Base-by-base conservation (phyloP, 2,113 vertebrate genomes). In the Phycodurus eques region DNA sequence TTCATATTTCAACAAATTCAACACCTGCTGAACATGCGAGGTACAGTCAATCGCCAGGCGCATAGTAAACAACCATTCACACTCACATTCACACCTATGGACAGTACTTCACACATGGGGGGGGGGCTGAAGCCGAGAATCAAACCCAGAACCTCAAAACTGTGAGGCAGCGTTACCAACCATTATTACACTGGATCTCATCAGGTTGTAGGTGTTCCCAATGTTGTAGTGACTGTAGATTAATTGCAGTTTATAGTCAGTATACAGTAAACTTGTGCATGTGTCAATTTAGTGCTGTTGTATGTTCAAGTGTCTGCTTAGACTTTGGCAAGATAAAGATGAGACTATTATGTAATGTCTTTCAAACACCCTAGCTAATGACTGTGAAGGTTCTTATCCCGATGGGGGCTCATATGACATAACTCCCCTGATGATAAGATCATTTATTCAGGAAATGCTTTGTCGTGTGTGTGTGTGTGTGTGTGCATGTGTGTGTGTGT, bases 381-480 rank as follows among this genome's bases (percentile, higher is more conserved):
- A 67, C 56, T 71, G 68, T 73, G 67, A 20, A 76, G 75, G 84
- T 62, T 83, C 51, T 1, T 5, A 84, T 71, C 76, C 73, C 76
- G 65, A 49, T 68, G 68, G 79, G 70, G 78, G 65, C 62, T 81
- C 47, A 70, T 67, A 73, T 72, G 76, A 79, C 61, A 77, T 69
- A 77, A 82, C 75, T 78, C 70, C 81, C 67, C 57, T 62, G 71
- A 79, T 60, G 73, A 43, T 80, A 61, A 65, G 53, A 66, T 80
- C 68, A 81, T 73, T 73, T 53, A 80, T 61, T 79, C 57, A 66
- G 51, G 61, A 66, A 67, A 71, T 19, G 10, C 66, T 70, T 63
- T 63, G 69, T 20, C 9, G 5, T 47, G 10, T 72, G 31, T 39
- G 73, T 72, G 67, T 66, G 44, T 67, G 65, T 68, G 70, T 66